Conservation (phyloP, 2,797 vertebrate species). For the Diplodus sargus region DNA sequence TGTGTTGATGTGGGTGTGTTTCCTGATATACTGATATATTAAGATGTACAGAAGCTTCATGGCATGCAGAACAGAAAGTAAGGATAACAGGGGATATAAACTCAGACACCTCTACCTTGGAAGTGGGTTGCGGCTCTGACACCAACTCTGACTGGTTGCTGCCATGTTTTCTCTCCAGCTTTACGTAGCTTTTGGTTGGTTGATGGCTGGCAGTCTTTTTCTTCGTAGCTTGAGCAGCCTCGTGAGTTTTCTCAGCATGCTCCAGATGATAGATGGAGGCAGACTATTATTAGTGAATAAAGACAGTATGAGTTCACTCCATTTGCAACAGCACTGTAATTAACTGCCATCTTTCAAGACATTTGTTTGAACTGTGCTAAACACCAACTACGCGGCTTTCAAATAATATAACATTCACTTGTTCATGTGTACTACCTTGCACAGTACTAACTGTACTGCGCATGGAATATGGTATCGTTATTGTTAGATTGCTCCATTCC, state of each 20-base stretch:
- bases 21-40: background rate
- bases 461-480: background rate
- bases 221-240: conserved; percentile 35
- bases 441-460: background rate
- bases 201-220: conserved; percentile 37
- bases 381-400: background rate
- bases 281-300: conserved; percentile 32
- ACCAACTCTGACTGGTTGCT: conserved; percentile 62
- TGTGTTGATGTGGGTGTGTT: background rate
- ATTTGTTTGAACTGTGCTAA: background rate
- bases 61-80: background rate
- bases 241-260: conserved; percentile 28
- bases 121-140: conserved; percentile 38
- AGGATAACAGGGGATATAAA: background rate
- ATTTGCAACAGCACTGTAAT: background rate
- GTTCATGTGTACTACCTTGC: background rate
- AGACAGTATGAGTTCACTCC: conserved; percentile 4
- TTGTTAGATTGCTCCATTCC: background rate
- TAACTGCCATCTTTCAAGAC: background rate
- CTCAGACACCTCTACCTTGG: conserved; percentile 55
- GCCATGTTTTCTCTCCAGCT: conserved; percentile 74
- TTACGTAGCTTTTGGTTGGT: conserved; percentile 82
- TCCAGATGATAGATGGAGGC: conserved; percentile 32
- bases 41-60: background rate
- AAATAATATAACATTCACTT: background rate